Evolutionary conservation across 2,113 vertebrate genomes (phyloP).

Genomic region (Philantomba maxwellii): DNA sequence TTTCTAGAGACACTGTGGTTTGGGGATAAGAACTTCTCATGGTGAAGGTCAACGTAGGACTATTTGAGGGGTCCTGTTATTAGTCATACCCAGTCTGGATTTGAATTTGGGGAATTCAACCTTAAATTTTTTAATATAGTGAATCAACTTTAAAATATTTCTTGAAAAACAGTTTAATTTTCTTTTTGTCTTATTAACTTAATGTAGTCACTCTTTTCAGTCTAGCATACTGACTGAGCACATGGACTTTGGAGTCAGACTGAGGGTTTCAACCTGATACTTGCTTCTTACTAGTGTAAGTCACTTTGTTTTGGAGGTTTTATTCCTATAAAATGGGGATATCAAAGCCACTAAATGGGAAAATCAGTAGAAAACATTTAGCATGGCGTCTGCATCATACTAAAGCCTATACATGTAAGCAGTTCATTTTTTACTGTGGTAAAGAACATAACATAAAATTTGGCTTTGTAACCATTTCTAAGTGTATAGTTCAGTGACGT

Average conservation of each 20-base stretch:
- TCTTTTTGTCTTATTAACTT: neutral
- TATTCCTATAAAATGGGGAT: neutral
- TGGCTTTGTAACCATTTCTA: neutral
- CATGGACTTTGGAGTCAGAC: neutral
- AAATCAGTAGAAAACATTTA: neutral
- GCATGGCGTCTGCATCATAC: neutral
- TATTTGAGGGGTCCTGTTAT: neutral
- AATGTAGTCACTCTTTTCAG: neutral
- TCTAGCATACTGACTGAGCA: neutral
- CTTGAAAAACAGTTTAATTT: slow-evolving; percentile 1
- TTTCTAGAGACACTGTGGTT: neutral
- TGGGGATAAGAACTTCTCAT: neutral
- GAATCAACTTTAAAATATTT: slow-evolving; percentile 6
- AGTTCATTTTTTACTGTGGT: neutral
- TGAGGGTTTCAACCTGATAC: neutral
- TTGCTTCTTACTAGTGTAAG: neutral
- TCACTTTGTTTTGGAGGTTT: neutral
- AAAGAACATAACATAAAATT: neutral
- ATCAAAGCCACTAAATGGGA: neutral
- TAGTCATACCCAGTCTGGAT: neutral
- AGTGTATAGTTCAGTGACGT: neutral
- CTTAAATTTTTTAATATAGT: neutral
- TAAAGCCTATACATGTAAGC: neutral
- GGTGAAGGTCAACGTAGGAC: neutral
- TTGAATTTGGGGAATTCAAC: neutral